Evolutionary conservation across 37 sponge, comb jelly and placozoan species (phyloP).

Genomic region (Ephydatia muelleri): DNA sequence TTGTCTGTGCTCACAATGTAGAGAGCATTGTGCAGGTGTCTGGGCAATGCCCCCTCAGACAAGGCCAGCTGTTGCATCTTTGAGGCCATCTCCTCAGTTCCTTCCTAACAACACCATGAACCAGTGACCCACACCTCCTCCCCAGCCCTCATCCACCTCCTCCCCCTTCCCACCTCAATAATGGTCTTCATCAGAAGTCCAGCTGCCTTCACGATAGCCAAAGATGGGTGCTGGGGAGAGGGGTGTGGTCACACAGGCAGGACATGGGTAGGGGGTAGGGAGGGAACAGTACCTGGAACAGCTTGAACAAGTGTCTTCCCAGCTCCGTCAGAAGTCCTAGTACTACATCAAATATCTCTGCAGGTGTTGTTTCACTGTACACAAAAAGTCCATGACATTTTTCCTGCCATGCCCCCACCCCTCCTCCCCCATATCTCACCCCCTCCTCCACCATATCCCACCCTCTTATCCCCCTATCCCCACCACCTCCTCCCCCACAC

Average conservation of each 20-base stretch:
- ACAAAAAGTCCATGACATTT: background rate
- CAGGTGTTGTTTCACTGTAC: conserved; percentile 95
- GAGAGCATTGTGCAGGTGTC: conserved; percentile 94
- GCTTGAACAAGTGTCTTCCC: conserved; percentile 83
- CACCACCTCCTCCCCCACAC: background rate
- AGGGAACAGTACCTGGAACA: conserved; percentile 82
- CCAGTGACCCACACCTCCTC: background rate
- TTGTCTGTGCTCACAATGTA: conserved; percentile 89
- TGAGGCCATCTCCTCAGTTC: conserved; percentile 75
- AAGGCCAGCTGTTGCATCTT: conserved; percentile 98
- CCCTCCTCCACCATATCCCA: background rate
- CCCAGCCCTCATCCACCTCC: too few species aligned
- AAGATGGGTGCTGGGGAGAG: conserved; percentile 72
- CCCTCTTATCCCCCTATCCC: background rate
- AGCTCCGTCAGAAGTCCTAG: conserved; percentile 84
- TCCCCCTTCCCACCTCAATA: conserved; percentile 67
- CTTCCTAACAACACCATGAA: conserved; percentile 79
- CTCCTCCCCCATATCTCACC: too few species aligned
- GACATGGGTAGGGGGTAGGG: too few species aligned
- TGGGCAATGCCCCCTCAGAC: conserved; percentile 94
- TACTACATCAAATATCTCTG: conserved; percentile 88
- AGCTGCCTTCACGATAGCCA: conserved; percentile 98
- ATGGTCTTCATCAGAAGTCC: conserved; percentile 97
- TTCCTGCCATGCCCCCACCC: background rate
- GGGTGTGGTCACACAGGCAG: background rate